phyloP scores from a whole-genome alignment of 2,797 vertebrate genomes.

The Capromys pilorides region DNA sequence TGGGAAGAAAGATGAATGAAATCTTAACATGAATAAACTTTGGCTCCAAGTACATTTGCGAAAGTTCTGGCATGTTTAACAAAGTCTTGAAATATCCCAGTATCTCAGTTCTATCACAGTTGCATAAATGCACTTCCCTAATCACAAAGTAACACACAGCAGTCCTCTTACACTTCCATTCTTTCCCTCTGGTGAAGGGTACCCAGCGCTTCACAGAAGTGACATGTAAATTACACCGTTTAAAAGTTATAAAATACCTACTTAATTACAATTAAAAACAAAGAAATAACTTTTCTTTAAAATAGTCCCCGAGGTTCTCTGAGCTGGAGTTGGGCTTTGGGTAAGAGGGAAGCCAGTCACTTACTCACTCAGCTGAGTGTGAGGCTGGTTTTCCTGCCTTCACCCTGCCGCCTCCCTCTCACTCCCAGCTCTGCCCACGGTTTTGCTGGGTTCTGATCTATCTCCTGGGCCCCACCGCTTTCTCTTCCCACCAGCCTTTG shows the following conservation, averaged over 20 bases:
- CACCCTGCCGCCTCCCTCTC: not conserved
- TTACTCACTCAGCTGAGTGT: constrained; percentile 63
- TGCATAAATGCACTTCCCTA: constrained; percentile 48
- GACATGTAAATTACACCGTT: constrained; percentile 71
- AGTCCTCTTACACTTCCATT: constrained; percentile 28
- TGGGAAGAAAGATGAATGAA: constrained; percentile 77
- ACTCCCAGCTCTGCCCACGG: not conserved
- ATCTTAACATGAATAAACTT: constrained; percentile 75
- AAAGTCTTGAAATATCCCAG: constrained; percentile 61
- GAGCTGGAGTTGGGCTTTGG: constrained; percentile 72
- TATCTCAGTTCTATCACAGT: constrained; percentile 38
- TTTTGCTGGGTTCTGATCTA: not conserved
- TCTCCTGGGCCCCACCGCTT: not conserved
- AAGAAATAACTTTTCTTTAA: constrained; percentile 80
- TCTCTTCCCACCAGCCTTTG: not conserved
- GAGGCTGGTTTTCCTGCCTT: not conserved
- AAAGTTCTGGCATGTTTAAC: constrained; percentile 67
- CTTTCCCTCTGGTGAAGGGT: constrained; percentile 65
- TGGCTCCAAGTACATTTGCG: constrained; percentile 64
- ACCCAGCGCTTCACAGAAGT: constrained; percentile 67
- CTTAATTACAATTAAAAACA: constrained; percentile 82
- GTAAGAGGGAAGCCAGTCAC: constrained; percentile 62
- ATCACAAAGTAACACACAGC: constrained; percentile 69
- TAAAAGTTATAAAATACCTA: constrained; percentile 79
- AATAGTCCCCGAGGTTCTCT: constrained; percentile 74